Evolutionary conservation across 1,140 invertebrate species (phyloP).

Genomic region (Philaenus spumarius): DNA sequence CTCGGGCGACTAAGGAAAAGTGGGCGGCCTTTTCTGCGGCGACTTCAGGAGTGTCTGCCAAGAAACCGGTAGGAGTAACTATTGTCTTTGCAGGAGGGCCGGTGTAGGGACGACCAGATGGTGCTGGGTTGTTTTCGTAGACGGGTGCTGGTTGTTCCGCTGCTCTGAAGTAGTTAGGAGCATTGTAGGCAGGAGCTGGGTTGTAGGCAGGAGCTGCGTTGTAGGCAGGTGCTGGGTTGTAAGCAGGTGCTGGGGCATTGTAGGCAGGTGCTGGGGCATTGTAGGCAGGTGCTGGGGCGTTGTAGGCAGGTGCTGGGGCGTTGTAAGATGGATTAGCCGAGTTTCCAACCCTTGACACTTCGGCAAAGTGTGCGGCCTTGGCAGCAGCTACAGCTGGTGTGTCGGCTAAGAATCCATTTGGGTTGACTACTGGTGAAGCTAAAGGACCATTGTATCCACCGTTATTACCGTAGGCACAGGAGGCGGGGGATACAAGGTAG

Average conservation of each 20-base stretch:
- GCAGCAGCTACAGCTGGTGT: slow-evolving; percentile 53
- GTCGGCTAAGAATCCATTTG: slow-evolving; percentile 51
- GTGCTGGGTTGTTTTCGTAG: too few species aligned
- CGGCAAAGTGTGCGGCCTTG: slow-evolving; percentile 49
- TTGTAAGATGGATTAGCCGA: background rate
- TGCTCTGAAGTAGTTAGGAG: slow-evolving; percentile 15
- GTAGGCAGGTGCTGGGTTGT: background rate
- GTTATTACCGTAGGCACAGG: slow-evolving; percentile 17
- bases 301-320: background rate
- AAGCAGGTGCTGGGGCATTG: slow-evolving; percentile 1
- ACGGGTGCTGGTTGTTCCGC: too few species aligned
- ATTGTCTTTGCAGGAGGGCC: slow-evolving; percentile 22
- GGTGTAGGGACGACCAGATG: slow-evolving; percentile 15
- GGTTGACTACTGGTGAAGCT: slow-evolving; percentile 37
- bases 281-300: background rate
- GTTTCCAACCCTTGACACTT: slow-evolving; percentile 17
- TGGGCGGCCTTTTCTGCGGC: slow-evolving; percentile 50
- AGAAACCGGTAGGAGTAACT: slow-evolving; percentile 49
- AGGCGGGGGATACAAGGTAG: slow-evolving; percentile 13
- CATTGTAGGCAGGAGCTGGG: slow-evolving; percentile 14
- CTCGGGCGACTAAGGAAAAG: slow-evolving; percentile 38
- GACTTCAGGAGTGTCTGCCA: slow-evolving; percentile 53
- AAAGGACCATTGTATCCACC: slow-evolving; percentile 23
- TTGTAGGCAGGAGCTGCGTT: slow-evolving; percentile 11
- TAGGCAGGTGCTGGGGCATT: background rate